Evolutionary conservation across 2,113 vertebrate genomes (phyloP).

Genomic region (Ochotona princeps): DNA sequence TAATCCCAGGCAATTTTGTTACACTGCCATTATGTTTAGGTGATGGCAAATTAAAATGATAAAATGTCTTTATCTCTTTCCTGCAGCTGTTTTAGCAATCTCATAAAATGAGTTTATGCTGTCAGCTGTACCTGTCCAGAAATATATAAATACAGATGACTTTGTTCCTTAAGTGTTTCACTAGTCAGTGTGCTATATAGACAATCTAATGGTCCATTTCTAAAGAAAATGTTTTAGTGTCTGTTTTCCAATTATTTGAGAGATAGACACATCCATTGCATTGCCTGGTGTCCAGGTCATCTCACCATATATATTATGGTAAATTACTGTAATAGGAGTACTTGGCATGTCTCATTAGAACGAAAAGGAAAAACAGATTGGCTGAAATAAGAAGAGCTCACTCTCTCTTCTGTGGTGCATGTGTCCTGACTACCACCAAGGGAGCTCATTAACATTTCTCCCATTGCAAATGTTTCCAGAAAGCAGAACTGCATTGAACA

Average conservation of each 20-base stretch:
- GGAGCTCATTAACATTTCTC: constrained; percentile 73
- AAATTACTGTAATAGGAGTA: constrained; percentile 75
- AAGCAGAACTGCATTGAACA: constrained; percentile 63
- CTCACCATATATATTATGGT: constrained; percentile 66
- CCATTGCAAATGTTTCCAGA: constrained; percentile 63
- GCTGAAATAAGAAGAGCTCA: constrained; percentile 69
- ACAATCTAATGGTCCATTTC: constrained; percentile 69
- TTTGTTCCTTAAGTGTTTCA: constrained; percentile 69
- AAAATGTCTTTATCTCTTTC: constrained; percentile 78
- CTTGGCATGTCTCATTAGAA: constrained; percentile 69
- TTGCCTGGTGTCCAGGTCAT: constrained; percentile 61
- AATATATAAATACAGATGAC: constrained; percentile 71
- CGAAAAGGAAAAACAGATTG: constrained; percentile 69
- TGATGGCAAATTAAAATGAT: constrained; percentile 77
- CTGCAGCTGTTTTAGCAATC: constrained; percentile 72
- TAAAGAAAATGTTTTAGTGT: constrained; percentile 68
- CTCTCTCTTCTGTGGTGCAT: constrained; percentile 54
- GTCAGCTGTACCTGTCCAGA: constrained; percentile 40
- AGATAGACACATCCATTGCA: constrained; percentile 64
- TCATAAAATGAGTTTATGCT: constrained; percentile 69
- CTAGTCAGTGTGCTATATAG: constrained; percentile 23
- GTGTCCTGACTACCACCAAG: constrained; percentile 55
- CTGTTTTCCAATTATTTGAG: constrained; percentile 77
- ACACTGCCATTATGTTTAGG: constrained; percentile 32
- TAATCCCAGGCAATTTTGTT: constrained; percentile 73